These are phyloP conservation scores for Drosophila pandora DNA, from an alignment of 1,140 invertebrate genomes.

Conservation along the genomic window DNA sequence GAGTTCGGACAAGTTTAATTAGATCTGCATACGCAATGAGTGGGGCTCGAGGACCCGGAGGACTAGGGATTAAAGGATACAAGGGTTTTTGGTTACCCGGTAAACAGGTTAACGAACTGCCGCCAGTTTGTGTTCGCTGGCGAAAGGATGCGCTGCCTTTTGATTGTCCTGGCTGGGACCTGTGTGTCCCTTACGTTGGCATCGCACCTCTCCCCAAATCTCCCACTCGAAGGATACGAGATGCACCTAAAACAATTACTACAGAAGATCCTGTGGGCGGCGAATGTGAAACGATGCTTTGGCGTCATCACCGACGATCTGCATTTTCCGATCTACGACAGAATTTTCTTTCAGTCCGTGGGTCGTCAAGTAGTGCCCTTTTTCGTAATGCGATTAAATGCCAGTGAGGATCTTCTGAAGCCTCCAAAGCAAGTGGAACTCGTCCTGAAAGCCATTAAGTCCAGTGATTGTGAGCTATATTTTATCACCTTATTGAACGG, in stretches of 20 bases:
- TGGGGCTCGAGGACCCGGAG: background rate
- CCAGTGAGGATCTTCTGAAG: slow-evolving; percentile 87
- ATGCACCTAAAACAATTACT: slow-evolving; percentile 45
- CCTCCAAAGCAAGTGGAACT: slow-evolving; percentile 85
- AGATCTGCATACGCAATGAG: slow-evolving; percentile 73
- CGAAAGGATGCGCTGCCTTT: slow-evolving; percentile 44
- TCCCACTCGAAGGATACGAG: slow-evolving; percentile 31
- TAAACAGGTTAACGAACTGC: slow-evolving; percentile 49
- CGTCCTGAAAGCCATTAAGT: slow-evolving; percentile 86
- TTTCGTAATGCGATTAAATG: slow-evolving; percentile 69
- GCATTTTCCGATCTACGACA: slow-evolving; percentile 58
- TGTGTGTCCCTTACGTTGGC: slow-evolving; percentile 4
- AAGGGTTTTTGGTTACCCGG: slow-evolving; percentile 6
- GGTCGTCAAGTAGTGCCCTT: slow-evolving; percentile 20
- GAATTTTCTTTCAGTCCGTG: slow-evolving; percentile 46
- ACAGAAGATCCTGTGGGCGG: slow-evolving; percentile 40
- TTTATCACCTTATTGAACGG: slow-evolving; percentile 90
- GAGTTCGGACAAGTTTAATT: slow-evolving; percentile 69
- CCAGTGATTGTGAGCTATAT: slow-evolving; percentile 88
- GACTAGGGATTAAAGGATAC: background rate
- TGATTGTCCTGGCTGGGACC: slow-evolving; percentile 12
- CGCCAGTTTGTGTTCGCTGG: slow-evolving; percentile 19
- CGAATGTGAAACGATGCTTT: slow-evolving; percentile 64
- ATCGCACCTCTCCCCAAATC: background rate
- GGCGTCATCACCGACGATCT: slow-evolving; percentile 71